Conservation (phyloP, 2,113 vertebrate species). For the Thamnaconus septentrionalis region DNA sequence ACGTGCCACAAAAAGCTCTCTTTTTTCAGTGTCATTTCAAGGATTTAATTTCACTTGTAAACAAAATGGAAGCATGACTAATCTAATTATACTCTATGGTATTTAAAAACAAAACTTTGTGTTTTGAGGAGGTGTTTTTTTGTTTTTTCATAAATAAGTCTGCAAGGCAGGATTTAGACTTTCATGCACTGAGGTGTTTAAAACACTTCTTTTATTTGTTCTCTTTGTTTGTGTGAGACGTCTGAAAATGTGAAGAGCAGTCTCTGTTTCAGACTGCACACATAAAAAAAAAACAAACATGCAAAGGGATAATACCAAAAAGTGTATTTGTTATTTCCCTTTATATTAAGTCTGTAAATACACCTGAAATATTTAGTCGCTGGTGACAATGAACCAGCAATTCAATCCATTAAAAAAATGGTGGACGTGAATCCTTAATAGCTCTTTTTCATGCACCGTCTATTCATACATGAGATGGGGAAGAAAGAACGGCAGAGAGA, state of each 20-base stretch:
- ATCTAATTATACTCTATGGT: not conserved
- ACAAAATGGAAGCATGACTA: no score
- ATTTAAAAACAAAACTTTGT: slow-evolving; percentile 6
- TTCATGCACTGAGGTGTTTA: no score
- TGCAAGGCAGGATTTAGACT: no score
- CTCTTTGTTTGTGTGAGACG: no score
- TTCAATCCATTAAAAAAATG: not conserved
- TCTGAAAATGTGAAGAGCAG: no score
- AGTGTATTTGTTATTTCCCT: not conserved
- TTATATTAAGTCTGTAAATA: slow-evolving; percentile 23
- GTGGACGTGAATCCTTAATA: slow-evolving; percentile 26
- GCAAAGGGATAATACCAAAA: not conserved
- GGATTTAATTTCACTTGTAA: no score
- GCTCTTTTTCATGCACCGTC: slow-evolving; percentile 31
- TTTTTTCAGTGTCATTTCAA: no score
- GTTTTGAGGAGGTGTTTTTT: slow-evolving; percentile 2
- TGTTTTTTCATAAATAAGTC: no score
- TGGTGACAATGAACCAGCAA: not conserved
- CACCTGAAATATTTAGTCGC: not conserved
- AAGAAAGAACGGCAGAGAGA: slow-evolving; percentile 22
- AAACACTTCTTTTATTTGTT: no score
- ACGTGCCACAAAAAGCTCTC: no score
- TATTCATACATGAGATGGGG: slow-evolving; percentile 40
- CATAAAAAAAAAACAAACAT: not conserved
- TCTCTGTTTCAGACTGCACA: not conserved